Evolutionary conservation across 2,797 vertebrate species (phyloP).

Genomic region (Gila robusta): DNA sequence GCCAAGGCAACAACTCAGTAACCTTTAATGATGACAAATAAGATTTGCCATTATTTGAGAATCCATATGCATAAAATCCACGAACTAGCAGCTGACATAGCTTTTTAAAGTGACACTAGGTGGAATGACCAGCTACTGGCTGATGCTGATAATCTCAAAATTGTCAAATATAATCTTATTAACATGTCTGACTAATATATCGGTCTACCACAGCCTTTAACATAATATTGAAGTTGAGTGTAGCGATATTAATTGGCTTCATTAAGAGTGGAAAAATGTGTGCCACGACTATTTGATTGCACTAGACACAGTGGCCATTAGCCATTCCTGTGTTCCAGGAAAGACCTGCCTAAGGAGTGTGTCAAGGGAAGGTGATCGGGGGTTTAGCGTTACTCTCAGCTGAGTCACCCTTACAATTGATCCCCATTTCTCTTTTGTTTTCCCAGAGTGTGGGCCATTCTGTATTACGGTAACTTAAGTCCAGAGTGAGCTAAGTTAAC

Average conservation of each 20-base stretch:
- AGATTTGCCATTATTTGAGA: background rate
- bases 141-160: background rate
- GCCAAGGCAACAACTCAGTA: no score
- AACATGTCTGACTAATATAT: background rate
- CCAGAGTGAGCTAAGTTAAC: conserved; percentile 66
- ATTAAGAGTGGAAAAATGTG: background rate
- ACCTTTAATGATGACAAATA: background rate
- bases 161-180: background rate
- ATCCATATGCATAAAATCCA: background rate
- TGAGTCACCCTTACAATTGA: conserved; percentile 67
- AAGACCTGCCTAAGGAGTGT: conserved; percentile 44
- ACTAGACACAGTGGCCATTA: conserved; percentile 60
- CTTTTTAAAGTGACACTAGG: background rate
- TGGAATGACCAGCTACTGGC: background rate
- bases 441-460: conserved; percentile 6
- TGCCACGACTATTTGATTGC: conserved; percentile 57
- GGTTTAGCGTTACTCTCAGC: conserved; percentile 72
- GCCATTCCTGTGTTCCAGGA: conserved; percentile 50
- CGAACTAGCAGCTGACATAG: background rate
- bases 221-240: background rate
- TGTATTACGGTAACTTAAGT: conserved; percentile 43
- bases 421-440: conserved; percentile 57
- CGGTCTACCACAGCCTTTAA: background rate
- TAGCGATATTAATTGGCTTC: background rate
- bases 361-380: conserved; percentile 66